Percentiles rank a stretch among this genome's conserved stretches.
phyloP scores from a whole-genome alignment of 2,113 vertebrate genomes.

The Antigone vipio region DNA sequence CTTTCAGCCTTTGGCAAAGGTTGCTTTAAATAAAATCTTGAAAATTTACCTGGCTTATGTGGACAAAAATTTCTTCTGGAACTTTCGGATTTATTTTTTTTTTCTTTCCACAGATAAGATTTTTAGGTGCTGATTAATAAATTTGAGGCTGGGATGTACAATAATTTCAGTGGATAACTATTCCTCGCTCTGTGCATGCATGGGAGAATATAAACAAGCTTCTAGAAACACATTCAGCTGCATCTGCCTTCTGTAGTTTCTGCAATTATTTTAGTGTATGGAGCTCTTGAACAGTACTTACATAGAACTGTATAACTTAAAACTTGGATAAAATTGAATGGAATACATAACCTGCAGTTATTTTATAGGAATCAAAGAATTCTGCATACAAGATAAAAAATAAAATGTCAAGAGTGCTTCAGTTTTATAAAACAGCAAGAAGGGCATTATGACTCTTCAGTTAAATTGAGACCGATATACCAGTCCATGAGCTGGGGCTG shows the following conservation, averaged over 20 bases:
- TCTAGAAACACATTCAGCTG: conserved; percentile 54
- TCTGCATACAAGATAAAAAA: not conserved
- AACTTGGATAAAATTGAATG: not conserved
- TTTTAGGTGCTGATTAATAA: not conserved
- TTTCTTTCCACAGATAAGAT: not conserved
- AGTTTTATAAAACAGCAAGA: not conserved
- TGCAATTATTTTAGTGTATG: not conserved
- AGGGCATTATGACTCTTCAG: not conserved
- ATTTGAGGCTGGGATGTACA: conserved; percentile 55
- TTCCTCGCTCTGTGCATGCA: conserved; percentile 64
- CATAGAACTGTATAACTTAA: not conserved
- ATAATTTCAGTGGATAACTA: not conserved
- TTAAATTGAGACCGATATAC: not conserved
- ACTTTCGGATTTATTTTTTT: not conserved
- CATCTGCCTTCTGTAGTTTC: not conserved
- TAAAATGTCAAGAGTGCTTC: not conserved
- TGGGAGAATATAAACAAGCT: conserved; percentile 36
- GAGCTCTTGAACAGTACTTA: not conserved
- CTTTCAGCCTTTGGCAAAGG: not conserved
- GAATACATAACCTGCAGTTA: not conserved
- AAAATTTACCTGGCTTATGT: not conserved
- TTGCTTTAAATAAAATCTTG: not conserved
- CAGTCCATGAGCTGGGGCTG: not conserved
- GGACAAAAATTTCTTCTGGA: not conserved
- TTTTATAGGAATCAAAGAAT: not conserved